Base-by-base conservation (phyloP, 2,888 invertebrate species). In the Lepeophtheirus nordmannii region DNA sequence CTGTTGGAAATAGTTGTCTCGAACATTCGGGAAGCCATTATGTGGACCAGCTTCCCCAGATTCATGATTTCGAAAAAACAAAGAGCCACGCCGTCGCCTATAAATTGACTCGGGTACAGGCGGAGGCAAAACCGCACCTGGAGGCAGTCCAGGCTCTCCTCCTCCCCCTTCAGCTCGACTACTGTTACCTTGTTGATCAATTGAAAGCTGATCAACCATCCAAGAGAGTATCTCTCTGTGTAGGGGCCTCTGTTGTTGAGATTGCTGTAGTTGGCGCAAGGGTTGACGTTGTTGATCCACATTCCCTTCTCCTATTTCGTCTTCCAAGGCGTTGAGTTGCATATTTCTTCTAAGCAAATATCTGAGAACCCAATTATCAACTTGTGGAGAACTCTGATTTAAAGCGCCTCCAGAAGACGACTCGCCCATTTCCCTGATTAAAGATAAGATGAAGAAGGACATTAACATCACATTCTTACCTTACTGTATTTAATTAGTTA, bases 161-260 rank as follows among this genome's bases (percentile, higher is more conserved):
- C 3, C 30, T 30, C 30, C 30, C 7, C 3, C 30, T 30, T 30
- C 30, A 30, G 30, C 30, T 30, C 30, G 30, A 7, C 30, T 7
- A 30, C 30, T 30, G 5, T 17, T 17, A 14, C 53, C 53, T 10
- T 23, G 60, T 22, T 60, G 60, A 60, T 60, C 60, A 38, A 60
- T 60, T 20, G 60, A 10, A 17, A 37, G 37, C 38, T 60, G 60
- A 30, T 60, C 60, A 1, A 60, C 60, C 60, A 60, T 38, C 30
- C 60, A 23, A 10, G 60, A 60, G 60, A 60, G 60, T 17, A 60
- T 38, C 30, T 60, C 60, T 11, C 60, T 20, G 38, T 60, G 60
- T 2, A 23, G 60, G n/a, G 60, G 38, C 11, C 60, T 10, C 17
- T 30, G 22, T 10, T 17, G 30, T 38, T 14, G n/a, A 17, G n/a